Base-by-base conservation (phyloP, 1,140 invertebrate species). In the Caenorhabditis inopinata region DNA sequence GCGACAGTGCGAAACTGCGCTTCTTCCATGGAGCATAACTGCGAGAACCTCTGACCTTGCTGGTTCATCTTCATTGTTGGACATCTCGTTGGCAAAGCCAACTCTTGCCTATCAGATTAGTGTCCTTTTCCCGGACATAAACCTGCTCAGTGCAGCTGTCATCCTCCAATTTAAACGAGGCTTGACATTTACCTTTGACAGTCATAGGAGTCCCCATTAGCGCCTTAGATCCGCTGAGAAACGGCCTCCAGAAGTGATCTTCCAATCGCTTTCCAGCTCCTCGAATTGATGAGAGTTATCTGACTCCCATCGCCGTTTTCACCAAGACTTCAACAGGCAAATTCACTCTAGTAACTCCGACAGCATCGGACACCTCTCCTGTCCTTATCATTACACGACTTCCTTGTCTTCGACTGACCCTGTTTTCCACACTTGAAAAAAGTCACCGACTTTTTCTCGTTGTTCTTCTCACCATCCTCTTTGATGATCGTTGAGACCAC, bases 21-120 rank as follows among this genome's bases (percentile, higher is more conserved):
- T 29, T 79, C 78, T 23, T 29, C 18, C 27, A 32, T 79, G 29
- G 78, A 79, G 73, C 78, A 79, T 14, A n/a, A 5, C n/a, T n/a
- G n/a, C n/a, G n/a, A n/a, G n/a, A 42, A 42, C 38, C 14, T 42
- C 38, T 14, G 14, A 14, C 5, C 38, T 5, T 7, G 38, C 5
- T 42, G 38, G 6, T 42, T 42, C 38, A 5, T 5, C 14, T 42
- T 42, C 38, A 42, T 5, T 7, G 6, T 5, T 42, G 38, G 38
- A 42, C 6, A 42, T 14, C 14, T 42, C 6, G 14, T 42, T 42
- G 38, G 14, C 38, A 42, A 42, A 58, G n/a, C 51, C 51, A 58
- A 21, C 25, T 32, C 27, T n/a, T 58, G 2, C 51, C 51, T 16
- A 58, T 29, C 25, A 58, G n/a, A 58, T 58, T 58, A 2, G 27